A percentile compares a stretch with the other conserved stretches of the same genome.
These are phyloP conservation scores for Acrossocheilus fasciatus DNA, from an alignment of 2,797 vertebrate species.

Conservation along the genomic window DNA sequence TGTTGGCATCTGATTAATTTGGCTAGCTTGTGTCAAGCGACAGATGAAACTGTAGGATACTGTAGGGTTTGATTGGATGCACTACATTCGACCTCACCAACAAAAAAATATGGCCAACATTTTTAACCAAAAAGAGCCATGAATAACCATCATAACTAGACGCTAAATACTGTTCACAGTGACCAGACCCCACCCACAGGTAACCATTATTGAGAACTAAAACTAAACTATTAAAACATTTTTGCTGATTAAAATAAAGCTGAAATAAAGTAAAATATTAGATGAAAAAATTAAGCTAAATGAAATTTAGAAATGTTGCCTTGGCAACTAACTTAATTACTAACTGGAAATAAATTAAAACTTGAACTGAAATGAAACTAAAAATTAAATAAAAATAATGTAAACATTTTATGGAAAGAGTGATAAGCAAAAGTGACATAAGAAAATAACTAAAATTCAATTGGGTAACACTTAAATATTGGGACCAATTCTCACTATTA, in stretches of 20 bases:
- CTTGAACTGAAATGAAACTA: not conserved
- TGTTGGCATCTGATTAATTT: not conserved
- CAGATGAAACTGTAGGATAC: slow-evolving; percentile 11
- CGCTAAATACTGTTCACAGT: not conserved
- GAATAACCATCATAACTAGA: not conserved
- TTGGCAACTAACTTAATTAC: not conserved
- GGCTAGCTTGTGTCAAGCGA: not conserved
- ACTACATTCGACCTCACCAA: not conserved
- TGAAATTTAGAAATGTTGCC: not conserved
- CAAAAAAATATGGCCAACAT: not conserved
- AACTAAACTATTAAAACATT: not conserved
- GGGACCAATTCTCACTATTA: too few species aligned
- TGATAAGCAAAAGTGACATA: not conserved
- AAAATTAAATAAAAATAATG: not conserved
- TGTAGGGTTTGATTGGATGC: slow-evolving; percentile 6
- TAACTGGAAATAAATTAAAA: not conserved
- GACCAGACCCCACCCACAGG: not conserved
- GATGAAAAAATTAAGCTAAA: not conserved
- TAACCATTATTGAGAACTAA: not conserved
- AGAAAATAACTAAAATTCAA: not conserved
- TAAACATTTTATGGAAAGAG: not conserved
- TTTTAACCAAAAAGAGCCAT: not conserved
- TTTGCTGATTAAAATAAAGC: not conserved
- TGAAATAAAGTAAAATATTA: not conserved
- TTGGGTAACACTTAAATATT: not conserved